These are phyloP conservation scores for Petrocephalus zakoni DNA, from an alignment of 2,113 vertebrate species.

Conservation along the genomic window DNA sequence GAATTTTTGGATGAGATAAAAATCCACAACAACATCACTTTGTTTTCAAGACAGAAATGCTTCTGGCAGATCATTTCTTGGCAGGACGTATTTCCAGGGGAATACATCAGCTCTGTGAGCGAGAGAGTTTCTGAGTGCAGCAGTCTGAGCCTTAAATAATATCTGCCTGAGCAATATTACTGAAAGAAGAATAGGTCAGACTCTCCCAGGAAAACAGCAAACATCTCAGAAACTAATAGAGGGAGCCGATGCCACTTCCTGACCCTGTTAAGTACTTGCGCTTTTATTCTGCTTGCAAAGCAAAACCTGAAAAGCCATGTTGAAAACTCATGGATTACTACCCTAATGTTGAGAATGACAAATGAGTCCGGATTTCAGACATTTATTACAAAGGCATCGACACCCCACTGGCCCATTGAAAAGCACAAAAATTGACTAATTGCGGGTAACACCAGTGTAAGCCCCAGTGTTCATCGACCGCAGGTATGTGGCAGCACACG, in stretches of 20 bases:
- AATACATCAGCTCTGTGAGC: conserved; percentile 15
- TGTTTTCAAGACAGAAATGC: conserved; percentile 20
- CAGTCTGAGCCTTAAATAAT: neutral
- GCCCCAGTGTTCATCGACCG: neutral
- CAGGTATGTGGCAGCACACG: neutral
- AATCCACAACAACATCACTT: conserved; percentile 4
- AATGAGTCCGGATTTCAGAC: neutral
- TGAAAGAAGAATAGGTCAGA: neutral
- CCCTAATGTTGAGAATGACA: neutral
- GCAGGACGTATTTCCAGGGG: conserved; percentile 20
- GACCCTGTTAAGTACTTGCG: neutral
- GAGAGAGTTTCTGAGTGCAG: neutral
- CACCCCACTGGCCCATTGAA: neutral
- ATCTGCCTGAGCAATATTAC: neutral
- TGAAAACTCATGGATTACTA: neutral
- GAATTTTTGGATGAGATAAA: conserved; percentile 16
- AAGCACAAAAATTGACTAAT: neutral
- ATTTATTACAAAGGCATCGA: neutral
- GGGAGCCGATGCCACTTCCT: neutral
- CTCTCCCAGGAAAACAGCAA: neutral
- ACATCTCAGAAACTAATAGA: neutral
- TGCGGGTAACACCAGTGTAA: neutral
- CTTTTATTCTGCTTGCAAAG: neutral
- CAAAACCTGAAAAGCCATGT: neutral
- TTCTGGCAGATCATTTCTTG: neutral